Base-by-base conservation (phyloP, 2,797 vertebrate species). In the Emys orbicularis region DNA sequence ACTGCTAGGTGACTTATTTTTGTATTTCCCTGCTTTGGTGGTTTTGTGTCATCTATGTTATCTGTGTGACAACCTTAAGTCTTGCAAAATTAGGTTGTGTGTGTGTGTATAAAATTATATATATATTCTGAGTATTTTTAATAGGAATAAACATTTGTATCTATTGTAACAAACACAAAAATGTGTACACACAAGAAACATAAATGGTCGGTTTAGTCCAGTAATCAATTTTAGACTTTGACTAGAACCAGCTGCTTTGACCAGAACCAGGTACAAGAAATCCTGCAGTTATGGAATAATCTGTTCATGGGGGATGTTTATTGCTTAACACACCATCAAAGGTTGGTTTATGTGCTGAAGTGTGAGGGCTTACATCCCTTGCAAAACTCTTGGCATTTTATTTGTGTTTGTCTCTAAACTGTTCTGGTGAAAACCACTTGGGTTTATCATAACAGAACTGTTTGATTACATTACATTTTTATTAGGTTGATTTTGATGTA, bases 211-310 rank as follows among this genome's bases (percentile, higher is more conserved):
- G 47, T 79, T 49, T 86, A 16, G 7, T 77, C 44, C 2, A 0
- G 31, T 87, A 90, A 92, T 90, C 31, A 92, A 0, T 89, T 47
- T 81, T 95, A 87, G 77, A 92, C 84, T 68, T 72, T 91, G 89
- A 97, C 91, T 23, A 61, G 10, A 87, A 76, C 68, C 94, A 97
- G 88, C 88, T 97, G 89, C n/a, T 94, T 68, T 31, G 59, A 61
- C 68, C 27, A 12, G 12, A 65, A 44, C 44, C 52, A 94, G 77
- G 92, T 77, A 84, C 91, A 95, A 96, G 8, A 81, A 87, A 27
- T 86, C 57, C 12, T 81, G 89, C 44, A 47, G 27, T 44, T 82
- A 79, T 44, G 91, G 37, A 79, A 81, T 57, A 96, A 92, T 41
- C 91, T 59, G 4, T 13, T 37, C 54, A 81, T 72, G 84, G 96